Percentiles rank a stretch among this genome's conserved stretches.
These are phyloP conservation scores for Gymnorhina tibicen DNA, from an alignment of 2,113 vertebrate genomes.

Conservation along the genomic window DNA sequence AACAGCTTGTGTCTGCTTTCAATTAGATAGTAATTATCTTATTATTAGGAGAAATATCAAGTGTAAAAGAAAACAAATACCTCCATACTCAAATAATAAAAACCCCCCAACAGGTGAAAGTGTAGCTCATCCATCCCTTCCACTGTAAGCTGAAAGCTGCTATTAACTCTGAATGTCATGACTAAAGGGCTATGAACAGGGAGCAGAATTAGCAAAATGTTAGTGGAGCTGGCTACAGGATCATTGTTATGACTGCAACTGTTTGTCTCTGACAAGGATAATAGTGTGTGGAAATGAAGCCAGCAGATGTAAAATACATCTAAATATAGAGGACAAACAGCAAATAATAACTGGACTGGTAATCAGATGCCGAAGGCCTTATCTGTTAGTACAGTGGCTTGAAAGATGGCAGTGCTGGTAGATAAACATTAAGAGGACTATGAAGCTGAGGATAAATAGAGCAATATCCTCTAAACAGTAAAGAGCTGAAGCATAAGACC, in stretches of 20 bases:
- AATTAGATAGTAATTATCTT: background rate
- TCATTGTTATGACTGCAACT: slow-evolving; percentile 4
- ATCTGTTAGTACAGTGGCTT: slow-evolving; percentile 68
- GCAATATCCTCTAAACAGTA: slow-evolving; percentile 71
- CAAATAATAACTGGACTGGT: slow-evolving; percentile 41
- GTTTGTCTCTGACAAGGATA: slow-evolving; percentile 23
- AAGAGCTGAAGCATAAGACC: slow-evolving; percentile 62
- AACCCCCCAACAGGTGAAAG: background rate
- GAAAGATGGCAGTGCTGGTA: slow-evolving; percentile 47
- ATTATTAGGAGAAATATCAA: background rate
- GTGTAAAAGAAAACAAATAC: background rate
- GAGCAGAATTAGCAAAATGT: background rate
- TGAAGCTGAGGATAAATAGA: slow-evolving; percentile 71
- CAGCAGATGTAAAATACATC: slow-evolving; percentile 52
- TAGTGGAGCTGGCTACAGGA: background rate
- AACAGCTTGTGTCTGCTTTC: background rate
- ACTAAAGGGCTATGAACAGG: background rate
- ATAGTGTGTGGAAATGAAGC: slow-evolving; percentile 36
- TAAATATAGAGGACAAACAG: slow-evolving; percentile 22
- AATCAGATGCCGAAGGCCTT: slow-evolving; percentile 56
- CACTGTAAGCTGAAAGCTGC: background rate
- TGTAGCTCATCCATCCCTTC: background rate
- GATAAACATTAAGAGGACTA: slow-evolving; percentile 59
- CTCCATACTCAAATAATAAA: background rate
- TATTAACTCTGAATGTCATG: background rate